A percentile compares a stretch with the other conserved stretches of the same genome.
Conservation (phyloP, 2,797 vertebrate genomes). For the Taeniopygia guttata region DNA sequence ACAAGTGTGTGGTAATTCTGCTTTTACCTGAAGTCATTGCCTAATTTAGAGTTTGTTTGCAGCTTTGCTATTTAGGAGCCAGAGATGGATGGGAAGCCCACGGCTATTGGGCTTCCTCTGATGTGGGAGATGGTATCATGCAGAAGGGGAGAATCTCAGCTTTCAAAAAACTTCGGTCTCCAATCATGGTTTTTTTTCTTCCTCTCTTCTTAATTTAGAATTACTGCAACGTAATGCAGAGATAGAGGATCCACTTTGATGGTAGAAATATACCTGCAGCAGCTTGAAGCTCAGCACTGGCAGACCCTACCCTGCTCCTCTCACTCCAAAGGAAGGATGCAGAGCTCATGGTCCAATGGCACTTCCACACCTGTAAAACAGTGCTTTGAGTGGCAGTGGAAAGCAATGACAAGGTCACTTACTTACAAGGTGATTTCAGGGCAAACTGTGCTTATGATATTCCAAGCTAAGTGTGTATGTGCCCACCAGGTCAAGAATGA, state of each 20-base stretch:
- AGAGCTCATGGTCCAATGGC: not conserved
- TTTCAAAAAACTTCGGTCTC: constrained; percentile 31
- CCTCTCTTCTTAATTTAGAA: not conserved
- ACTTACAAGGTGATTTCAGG: not conserved
- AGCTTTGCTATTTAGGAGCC: constrained; percentile 37
- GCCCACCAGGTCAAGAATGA: not conserved
- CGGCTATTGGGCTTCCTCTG: constrained; percentile 37
- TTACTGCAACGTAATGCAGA: not conserved
- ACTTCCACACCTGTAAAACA: not conserved
- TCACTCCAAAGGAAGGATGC: not conserved
- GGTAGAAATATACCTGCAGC: not conserved
- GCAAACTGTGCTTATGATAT: not conserved
- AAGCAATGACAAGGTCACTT: not conserved
- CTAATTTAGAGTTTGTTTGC: constrained; percentile 56
- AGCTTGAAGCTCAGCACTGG: not conserved
- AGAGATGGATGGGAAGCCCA: constrained; percentile 42
- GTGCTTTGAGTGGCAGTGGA: not conserved
- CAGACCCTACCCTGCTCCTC: not conserved
- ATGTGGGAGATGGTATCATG: constrained; percentile 57
- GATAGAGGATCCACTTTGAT: constrained; percentile 4
- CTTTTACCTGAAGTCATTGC: constrained; percentile 54
- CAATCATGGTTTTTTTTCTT: not conserved
- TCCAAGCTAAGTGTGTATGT: not conserved
- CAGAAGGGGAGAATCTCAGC: not conserved
- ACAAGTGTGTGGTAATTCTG: constrained; percentile 55